Conservation (phyloP, 1,140 invertebrate species). For the Lucilia sericata region DNA sequence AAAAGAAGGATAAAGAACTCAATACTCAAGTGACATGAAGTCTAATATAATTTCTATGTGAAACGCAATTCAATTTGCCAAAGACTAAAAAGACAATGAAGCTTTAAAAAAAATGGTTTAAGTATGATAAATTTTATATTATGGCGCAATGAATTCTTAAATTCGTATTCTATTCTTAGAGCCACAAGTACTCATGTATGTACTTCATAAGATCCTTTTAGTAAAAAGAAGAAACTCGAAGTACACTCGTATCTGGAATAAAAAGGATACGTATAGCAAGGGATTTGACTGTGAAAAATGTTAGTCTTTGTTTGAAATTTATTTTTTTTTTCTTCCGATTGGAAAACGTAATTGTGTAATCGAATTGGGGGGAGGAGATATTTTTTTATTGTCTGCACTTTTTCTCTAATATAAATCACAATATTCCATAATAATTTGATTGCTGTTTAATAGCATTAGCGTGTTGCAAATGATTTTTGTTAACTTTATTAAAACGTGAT, state of each 20-base stretch:
- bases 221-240: background rate
- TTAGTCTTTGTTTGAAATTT: background rate
- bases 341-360: too few relatives aligned
- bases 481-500: constrained; percentile 30
- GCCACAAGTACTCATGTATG: background rate
- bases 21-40: constrained; percentile 2
- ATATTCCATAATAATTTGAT: constrained; percentile 31
- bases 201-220: background rate
- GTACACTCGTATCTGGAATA: background rate
- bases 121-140: constrained; percentile 26
- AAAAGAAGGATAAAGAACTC: background rate
- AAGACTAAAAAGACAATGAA: constrained; percentile 32
- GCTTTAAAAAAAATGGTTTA: background rate
- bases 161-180: background rate
- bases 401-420: constrained; percentile 28
- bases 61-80: constrained; percentile 33
- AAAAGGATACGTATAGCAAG: background rate
- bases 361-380: background rate
- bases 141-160: background rate
- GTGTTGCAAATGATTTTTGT: constrained; percentile 1
- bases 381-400: constrained; percentile 10
- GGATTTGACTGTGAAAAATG: background rate
- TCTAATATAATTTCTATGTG: constrained; percentile 31
- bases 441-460: constrained; percentile 31
- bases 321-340: background rate